phyloP scores from a whole-genome alignment of 92 coral and sea anemone species.

The Bergia puertoricense region DNA sequence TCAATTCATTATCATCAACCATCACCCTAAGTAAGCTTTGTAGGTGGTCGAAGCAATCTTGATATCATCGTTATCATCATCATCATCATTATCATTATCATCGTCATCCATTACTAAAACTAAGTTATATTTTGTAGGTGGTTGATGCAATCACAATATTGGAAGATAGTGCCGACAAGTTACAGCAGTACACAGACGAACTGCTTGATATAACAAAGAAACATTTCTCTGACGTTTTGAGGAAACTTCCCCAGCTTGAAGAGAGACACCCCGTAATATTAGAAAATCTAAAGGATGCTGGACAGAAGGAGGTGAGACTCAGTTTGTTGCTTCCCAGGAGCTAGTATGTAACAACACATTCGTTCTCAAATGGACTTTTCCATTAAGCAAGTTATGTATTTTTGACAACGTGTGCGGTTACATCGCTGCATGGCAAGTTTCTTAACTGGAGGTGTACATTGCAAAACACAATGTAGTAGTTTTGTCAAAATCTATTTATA shows the following conservation, averaged over 20 bases:
- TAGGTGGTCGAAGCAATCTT: no score
- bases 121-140: conserved; percentile 52
- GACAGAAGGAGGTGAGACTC: conserved; percentile 70
- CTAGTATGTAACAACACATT: no score
- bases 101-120: neutral
- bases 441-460: neutral
- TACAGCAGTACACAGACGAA: conserved; percentile 84
- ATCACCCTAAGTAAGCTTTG: no score
- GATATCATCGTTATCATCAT: neutral
- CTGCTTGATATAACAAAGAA: conserved; percentile 72
- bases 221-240: conserved; percentile 87
- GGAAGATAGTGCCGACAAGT: conserved; percentile 92
- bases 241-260: conserved; percentile 71
- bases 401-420: no score
- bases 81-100: neutral
- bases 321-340: neutral
- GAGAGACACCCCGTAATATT: conserved; percentile 61
- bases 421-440: no score
- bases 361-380: no score
- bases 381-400: neutral
- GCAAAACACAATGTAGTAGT: neutral
- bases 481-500: neutral
- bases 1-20: no score
- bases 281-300: conserved; percentile 66
- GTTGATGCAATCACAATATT: conserved; percentile 75